Evolutionary conservation across 2,797 vertebrate species (phyloP), one percentile per base, ranked within the genome.

Genomic region (Leucoraja ocellata): DNA sequence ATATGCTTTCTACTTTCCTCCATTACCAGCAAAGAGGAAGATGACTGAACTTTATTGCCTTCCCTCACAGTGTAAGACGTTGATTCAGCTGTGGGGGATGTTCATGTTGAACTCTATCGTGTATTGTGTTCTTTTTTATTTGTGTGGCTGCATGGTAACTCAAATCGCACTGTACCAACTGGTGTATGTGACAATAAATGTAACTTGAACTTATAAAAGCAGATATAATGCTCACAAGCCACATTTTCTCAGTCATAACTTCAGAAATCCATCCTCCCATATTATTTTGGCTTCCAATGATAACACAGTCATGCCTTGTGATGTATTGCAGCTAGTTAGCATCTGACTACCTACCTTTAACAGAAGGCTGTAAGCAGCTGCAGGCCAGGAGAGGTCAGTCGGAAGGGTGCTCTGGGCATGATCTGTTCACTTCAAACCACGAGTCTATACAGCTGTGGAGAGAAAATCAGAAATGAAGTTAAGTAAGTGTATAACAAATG

Each of bases 381-480:
- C 90, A 93, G 65, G 28, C 90, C 71, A 92, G 71, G 36, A 92
- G 71, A 76, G 95, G 96, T 99, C 98, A 99, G 97, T 99, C 98
- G 32, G 98, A 99, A 92, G 99, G 99, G 94, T 99, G 99, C 95
- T 99, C 98, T 18, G 99, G 99, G 96, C 99, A 99, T 95, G 98
- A 99, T 95, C 98, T 98, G 96, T 99, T 99, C 97, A 99, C 99
- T 97, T 99, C 99, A 97, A 99, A 99, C 98, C 99, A 99, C 1
- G 99, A 99, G 96, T 99, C 99, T 99, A 99, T 99, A 98, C 99
- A 99, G 97, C 99, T 99, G 95, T 93, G 94, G 63, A 93, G 77
- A 80, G 86, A 93, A 88, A 88, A 88, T 21, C 0, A 3, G 18
- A 18, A 88, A 65, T 68, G 1, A 88, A 6, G 63, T 88, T 16